Evolutionary conservation across 2,888 invertebrate species (phyloP).

Genomic region (Aphrophora alni): DNA sequence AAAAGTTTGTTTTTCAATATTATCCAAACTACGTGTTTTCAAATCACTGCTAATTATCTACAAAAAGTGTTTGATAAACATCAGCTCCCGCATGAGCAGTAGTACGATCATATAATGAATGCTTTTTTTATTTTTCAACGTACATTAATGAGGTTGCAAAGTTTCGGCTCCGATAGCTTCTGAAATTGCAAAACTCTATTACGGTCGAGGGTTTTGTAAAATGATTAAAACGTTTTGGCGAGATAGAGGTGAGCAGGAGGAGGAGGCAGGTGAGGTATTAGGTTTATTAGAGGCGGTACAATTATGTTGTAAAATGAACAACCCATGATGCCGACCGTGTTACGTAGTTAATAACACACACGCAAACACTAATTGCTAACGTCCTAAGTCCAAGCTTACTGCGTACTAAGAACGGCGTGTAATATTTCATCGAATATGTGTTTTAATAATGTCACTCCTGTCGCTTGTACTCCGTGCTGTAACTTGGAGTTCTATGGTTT

Average conservation of each 20-base stretch:
- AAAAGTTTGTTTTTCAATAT: too few relatives aligned
- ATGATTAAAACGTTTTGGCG: not conserved
- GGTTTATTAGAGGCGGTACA: constrained; percentile 5
- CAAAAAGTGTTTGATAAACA: too few relatives aligned
- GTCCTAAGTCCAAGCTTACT: not conserved
- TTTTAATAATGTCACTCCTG: too few relatives aligned
- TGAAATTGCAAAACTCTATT: not conserved
- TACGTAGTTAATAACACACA: not conserved
- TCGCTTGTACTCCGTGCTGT: too few relatives aligned
- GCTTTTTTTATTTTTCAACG: too few relatives aligned
- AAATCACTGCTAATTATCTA: too few relatives aligned
- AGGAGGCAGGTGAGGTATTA: not conserved
- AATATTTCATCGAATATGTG: too few relatives aligned
- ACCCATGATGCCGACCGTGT: not conserved
- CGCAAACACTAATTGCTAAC: not conserved
- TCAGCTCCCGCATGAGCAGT: too few relatives aligned
- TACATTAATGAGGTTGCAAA: not conserved
- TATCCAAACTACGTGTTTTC: too few relatives aligned
- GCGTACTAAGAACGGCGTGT: too few relatives aligned
- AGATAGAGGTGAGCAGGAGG: not conserved
- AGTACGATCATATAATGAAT: too few relatives aligned
- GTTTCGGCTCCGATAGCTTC: not conserved
- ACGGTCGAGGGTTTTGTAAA: not conserved
- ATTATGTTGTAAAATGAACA: not conserved
- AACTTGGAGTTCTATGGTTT: too few relatives aligned